phyloP scores from a whole-genome alignment of 2,113 vertebrate genomes.

The Tricholaema leucomelas region DNA sequence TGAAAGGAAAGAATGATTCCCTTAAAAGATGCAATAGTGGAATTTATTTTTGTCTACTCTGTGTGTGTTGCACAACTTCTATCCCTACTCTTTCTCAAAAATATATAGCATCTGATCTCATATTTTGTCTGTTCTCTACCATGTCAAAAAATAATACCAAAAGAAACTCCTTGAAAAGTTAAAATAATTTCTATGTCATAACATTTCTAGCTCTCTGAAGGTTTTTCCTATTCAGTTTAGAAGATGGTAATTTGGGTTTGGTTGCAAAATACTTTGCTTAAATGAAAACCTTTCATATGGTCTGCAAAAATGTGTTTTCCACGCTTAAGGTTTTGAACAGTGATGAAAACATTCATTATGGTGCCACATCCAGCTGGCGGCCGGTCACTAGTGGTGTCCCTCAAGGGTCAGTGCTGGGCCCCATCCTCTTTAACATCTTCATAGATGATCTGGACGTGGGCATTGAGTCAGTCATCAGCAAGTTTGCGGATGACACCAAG shows the following conservation, averaged over 20 bases:
- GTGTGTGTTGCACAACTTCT: not conserved
- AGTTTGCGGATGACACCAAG: too few species aligned
- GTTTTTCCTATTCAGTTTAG: not conserved
- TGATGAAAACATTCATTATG: not conserved
- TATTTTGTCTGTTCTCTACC: not conserved
- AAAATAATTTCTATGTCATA: not conserved
- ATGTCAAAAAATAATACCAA: not conserved
- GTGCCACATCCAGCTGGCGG: too few species aligned
- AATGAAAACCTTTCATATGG: not conserved
- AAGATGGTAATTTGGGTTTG: not conserved
- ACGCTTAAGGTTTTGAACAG: not conserved
- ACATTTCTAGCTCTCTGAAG: not conserved
- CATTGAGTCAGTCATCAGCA: too few species aligned
- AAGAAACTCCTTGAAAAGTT: not conserved
- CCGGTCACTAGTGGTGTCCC: too few species aligned
- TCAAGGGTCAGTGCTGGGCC: too few species aligned
- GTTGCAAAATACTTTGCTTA: not conserved
- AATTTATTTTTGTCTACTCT: not conserved
- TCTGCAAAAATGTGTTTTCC: not conserved
- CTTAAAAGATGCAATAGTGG: not conserved
- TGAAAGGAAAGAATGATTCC: not conserved
- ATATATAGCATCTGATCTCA: not conserved
- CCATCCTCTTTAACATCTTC: too few species aligned
- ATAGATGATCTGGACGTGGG: too few species aligned
- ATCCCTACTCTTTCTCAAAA: not conserved